Conservation (phyloP, 2,113 vertebrate species). For the Tragulus kanchil region DNA sequence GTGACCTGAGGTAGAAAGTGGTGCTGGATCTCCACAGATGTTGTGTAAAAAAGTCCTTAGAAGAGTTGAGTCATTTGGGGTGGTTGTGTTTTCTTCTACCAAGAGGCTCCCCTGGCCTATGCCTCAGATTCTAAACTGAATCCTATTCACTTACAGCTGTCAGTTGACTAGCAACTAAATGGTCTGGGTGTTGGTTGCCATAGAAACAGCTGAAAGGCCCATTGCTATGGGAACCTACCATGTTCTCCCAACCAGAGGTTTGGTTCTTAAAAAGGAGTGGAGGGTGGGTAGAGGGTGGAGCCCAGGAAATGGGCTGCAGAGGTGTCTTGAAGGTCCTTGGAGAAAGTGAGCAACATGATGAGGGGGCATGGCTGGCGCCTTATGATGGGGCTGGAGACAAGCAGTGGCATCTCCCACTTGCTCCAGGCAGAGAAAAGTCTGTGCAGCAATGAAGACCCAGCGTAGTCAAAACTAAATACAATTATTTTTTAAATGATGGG, state of each 20-base stretch:
- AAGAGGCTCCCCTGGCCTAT: slow-evolving; percentile 78
- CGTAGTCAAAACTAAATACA: not conserved
- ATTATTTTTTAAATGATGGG: not conserved
- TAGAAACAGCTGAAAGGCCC: slow-evolving; percentile 90
- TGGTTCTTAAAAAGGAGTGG: slow-evolving; percentile 82
- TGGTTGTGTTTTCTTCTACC: slow-evolving; percentile 60
- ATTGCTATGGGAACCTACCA: slow-evolving; percentile 91
- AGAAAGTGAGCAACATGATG: not conserved
- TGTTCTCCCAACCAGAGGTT: slow-evolving; percentile 88
- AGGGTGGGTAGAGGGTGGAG: slow-evolving; percentile 74
- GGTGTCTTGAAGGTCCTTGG: not conserved
- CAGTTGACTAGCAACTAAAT: slow-evolving; percentile 90
- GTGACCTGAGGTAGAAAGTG: not conserved
- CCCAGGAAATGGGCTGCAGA: not conserved
- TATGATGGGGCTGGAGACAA: not conserved
- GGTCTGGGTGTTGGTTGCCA: slow-evolving; percentile 90
- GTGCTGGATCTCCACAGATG: not conserved
- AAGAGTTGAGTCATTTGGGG: slow-evolving; percentile 22
- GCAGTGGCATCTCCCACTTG: not conserved
- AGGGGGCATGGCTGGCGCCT: not conserved
- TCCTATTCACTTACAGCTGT: slow-evolving; percentile 90
- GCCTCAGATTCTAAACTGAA: slow-evolving; percentile 86
- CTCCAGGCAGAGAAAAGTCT: not conserved
- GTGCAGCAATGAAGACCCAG: not conserved
- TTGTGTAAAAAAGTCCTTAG: slow-evolving; percentile 20